These are phyloP conservation scores for Colinus virginianus DNA, from an alignment of 2,113 vertebrate genomes.

Conservation along the genomic window DNA sequence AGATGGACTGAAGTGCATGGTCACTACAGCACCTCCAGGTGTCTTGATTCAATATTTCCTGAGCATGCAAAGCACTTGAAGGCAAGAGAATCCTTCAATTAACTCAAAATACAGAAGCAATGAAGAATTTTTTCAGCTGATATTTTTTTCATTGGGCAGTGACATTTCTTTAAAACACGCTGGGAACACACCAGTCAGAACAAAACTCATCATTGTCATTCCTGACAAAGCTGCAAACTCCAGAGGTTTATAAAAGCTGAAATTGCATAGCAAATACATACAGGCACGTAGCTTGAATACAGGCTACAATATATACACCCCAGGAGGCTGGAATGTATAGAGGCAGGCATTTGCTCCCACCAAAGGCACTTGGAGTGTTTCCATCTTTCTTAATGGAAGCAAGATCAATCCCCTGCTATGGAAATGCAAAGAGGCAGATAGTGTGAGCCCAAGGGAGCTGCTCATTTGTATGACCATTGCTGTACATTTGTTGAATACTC, in stretches of 20 bases:
- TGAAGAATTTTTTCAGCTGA: neutral
- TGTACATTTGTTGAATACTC: neutral
- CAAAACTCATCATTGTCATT: neutral
- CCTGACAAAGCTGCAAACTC: slow-evolving; percentile 33
- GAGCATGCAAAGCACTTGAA: neutral
- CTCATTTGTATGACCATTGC: neutral
- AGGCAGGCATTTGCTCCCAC: slow-evolving; percentile 17
- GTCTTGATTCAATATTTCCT: neutral
- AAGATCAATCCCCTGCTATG: neutral
- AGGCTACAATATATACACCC: neutral
- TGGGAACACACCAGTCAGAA: neutral
- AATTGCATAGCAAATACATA: slow-evolving; percentile 23
- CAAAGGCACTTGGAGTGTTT: slow-evolving; percentile 51
- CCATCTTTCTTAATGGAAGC: slow-evolving; percentile 52
- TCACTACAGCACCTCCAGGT: neutral
- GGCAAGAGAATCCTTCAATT: neutral
- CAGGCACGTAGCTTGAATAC: slow-evolving; percentile 1
- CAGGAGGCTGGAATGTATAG: slow-evolving; percentile 16
- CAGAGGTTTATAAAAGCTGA: slow-evolving; percentile 35
- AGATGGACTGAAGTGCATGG: neutral
- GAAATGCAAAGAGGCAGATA: slow-evolving; percentile 3
- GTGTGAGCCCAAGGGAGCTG: neutral
- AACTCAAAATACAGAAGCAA: neutral
- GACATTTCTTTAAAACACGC: neutral
- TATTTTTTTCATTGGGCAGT: neutral